phyloP scores from a whole-genome alignment of 2,888 invertebrate species.

The Empis stercorea region DNA sequence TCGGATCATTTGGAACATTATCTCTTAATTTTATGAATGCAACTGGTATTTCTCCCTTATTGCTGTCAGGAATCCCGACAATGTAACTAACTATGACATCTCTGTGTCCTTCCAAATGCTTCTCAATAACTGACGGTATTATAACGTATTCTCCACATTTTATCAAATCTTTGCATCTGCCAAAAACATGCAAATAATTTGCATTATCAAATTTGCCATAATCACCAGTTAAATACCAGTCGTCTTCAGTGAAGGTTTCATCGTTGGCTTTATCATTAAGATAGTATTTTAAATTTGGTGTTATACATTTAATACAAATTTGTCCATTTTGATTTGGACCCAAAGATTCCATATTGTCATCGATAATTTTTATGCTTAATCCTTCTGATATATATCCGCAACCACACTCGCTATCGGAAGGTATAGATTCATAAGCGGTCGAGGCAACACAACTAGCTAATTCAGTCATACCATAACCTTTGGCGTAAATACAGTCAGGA shows the following conservation, averaged over 20 bases:
- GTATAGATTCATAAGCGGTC: too few species aligned
- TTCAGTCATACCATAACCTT: conserved; percentile 9
- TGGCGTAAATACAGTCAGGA: conserved; percentile 1
- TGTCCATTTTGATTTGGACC: background rate
- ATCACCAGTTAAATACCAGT: conserved; percentile 1
- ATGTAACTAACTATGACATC: background rate
- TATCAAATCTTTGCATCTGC: background rate
- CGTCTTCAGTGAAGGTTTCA: background rate
- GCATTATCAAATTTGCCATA: background rate
- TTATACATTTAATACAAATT: background rate
- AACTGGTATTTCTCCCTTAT: conserved; percentile 5
- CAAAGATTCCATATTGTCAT: conserved; percentile 3
- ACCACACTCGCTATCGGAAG: too few species aligned
- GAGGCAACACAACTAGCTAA: background rate
- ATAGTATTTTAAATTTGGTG: conserved; percentile 2
- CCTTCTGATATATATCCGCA: too few species aligned
- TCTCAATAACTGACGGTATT: background rate
- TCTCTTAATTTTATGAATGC: conserved; percentile 3
- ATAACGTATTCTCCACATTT: background rate
- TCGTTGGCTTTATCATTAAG: background rate
- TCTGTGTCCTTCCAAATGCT: background rate
- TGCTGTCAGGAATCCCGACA: conserved; percentile 4
- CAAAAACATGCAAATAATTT: background rate
- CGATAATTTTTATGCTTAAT: too few species aligned
- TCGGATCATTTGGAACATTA: too few species aligned